Evolutionary conservation across 2,797 vertebrate species (phyloP).

Genomic region (Dipus sagitta): DNA sequence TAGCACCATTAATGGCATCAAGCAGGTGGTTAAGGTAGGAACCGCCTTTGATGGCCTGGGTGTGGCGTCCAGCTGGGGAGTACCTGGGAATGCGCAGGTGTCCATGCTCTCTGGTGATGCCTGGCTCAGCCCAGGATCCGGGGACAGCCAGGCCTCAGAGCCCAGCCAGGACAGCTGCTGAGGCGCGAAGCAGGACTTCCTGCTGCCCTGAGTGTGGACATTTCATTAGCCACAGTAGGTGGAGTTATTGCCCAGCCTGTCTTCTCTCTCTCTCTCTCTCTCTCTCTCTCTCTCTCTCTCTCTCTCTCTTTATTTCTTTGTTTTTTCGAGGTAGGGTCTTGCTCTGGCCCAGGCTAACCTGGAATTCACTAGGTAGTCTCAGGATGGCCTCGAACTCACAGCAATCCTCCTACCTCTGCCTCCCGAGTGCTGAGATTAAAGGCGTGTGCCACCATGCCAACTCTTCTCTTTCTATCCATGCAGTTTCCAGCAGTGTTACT

Average conservation of each 20-base stretch:
- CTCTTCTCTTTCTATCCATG: not conserved
- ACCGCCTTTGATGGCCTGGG: not conserved
- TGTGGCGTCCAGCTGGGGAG: not conserved
- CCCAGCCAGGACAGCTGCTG: not conserved
- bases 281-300: no score
- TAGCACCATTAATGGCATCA: conserved; percentile 91
- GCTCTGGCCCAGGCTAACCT: no score
- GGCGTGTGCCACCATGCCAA: no score
- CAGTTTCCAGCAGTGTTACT: not conserved
- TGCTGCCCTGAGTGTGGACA: not conserved
- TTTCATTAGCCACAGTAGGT: not conserved
- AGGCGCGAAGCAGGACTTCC: not conserved
- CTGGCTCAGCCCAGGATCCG: not conserved
- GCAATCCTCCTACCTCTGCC: no score
- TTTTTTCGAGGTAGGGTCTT: no score
- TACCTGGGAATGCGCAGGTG: not conserved
- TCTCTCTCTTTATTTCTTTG: no score
- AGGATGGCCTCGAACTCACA: no score
- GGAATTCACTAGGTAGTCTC: no score
- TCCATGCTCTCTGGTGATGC: not conserved
- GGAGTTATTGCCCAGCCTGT: not conserved
- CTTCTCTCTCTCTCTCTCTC: not conserved
- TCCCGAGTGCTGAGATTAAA: no score
- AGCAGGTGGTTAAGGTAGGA: conserved; percentile 93
- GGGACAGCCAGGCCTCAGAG: not conserved